A percentile compares a stretch with the other conserved stretches of the same genome.
Conservation (phyloP, 2,113 vertebrate genomes). For the Turdus rufiventris region DNA sequence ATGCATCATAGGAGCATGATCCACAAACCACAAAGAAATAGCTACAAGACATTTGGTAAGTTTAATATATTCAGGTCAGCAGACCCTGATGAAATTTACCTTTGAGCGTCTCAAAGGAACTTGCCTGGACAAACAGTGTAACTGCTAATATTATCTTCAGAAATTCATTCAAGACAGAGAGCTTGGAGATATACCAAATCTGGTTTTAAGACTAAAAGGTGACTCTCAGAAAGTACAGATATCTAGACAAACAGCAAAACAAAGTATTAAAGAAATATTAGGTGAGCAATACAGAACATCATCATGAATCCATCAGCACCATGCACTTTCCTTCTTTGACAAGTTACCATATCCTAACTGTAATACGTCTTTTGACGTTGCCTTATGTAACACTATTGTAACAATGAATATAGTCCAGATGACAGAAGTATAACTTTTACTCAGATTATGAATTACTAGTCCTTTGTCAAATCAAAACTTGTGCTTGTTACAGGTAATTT, state of each 20-base stretch:
- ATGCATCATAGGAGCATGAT: accelerated
- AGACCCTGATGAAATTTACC: slow-evolving; percentile 15
- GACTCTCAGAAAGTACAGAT: neutral
- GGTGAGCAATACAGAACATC: neutral
- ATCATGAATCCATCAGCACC: neutral
- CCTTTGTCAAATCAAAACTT: neutral
- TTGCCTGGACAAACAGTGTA: neutral
- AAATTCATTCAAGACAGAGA: neutral
- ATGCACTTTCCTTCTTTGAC: neutral
- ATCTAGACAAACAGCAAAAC: neutral
- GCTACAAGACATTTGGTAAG: neutral
- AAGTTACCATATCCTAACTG: neutral
- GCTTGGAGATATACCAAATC: neutral
- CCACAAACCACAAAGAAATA: neutral
- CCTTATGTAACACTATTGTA: neutral
- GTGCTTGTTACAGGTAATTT: neutral
- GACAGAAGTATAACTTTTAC: neutral
- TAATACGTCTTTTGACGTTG: neutral
- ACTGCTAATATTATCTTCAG: neutral
- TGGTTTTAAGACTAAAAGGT: neutral
- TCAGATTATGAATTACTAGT: neutral
- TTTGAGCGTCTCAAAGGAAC: neutral
- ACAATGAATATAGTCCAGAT: neutral
- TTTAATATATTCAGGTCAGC: neutral
- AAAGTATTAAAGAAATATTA: neutral